Evolutionary conservation across 2,888 invertebrate genomes (phyloP), one percentile per base, ranked within the genome.

Genomic region (Erebia aethiops): DNA sequence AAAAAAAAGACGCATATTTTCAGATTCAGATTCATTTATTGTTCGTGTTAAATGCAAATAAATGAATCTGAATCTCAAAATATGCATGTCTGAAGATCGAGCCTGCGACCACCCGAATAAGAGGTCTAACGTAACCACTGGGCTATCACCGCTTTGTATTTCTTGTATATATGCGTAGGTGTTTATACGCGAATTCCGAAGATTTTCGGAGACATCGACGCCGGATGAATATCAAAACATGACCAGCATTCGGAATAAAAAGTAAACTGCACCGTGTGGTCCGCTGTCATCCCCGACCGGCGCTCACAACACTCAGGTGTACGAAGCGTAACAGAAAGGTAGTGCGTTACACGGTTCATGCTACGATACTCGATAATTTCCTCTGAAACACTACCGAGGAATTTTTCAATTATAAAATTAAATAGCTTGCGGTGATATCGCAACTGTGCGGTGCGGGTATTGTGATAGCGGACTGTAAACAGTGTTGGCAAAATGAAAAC

Each of bases 401-500:
- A 87, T 88, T 90, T 87, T 87, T 86, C 88, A 88, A 87, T 87
- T 85, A 35, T 35, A 76, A 81, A 84, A 84, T 81, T 80, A 82
- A 86, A 84, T 85, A 83, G 84, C 85, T 88, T 86, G 84, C 85
- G 83, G 83, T 83, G 80, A 78, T 78, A 80, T 82, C 81, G 84
- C 83, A 87, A 88, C 74, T 77, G 84, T 87, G 87, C 85, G 86
- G 80, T 81, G 85, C 70, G 51, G 49, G 66, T 71, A 52, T 16
- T 79, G 80, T 79, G 80, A 79, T 80, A 81, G 78, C 77, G 80
- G 80, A 82, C 81, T 82, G 79, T 85, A 87, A 86, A 87, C 86
- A 89, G 90, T 90, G 91, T 76, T 71, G 74, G 79, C 79, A 86
- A 84, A 81, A 93, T 93, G 93, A 93, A 93, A 89, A 90, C 93